phyloP scores from a whole-genome alignment of 2,797 vertebrate species.

The Anabacerthia variegaticeps region DNA sequence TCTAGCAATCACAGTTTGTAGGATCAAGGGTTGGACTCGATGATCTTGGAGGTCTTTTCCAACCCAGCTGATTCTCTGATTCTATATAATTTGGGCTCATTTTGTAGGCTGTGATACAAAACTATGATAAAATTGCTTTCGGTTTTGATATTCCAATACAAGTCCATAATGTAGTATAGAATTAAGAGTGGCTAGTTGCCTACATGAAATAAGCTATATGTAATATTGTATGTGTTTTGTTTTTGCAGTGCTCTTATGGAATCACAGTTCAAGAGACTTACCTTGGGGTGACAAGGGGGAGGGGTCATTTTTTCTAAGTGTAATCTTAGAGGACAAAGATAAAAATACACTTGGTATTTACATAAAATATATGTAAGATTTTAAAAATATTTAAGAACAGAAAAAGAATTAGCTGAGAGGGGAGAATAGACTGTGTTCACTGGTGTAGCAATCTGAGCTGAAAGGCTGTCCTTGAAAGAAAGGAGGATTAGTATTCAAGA shows the following conservation, averaged over 20 bases:
- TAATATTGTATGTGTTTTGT: background rate
- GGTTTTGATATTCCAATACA: background rate
- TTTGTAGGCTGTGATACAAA: background rate
- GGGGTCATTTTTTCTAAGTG: background rate
- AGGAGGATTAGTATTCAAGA: background rate
- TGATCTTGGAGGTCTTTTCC: no score
- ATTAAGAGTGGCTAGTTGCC: background rate
- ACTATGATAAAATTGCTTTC: background rate
- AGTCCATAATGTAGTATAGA: rapidly evolving
- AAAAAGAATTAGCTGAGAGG: background rate
- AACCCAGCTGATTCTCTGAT: no score
- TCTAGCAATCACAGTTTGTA: no score
- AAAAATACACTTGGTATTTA: background rate
- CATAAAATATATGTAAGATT: background rate
- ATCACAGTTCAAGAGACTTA: background rate
- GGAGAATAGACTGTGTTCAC: background rate
- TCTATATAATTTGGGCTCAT: background rate
- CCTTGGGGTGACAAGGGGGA: background rate
- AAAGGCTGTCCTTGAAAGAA: background rate
- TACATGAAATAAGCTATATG: background rate
- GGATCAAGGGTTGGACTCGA: no score
- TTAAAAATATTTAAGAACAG: background rate
- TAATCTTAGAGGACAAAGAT: background rate
- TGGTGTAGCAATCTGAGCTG: background rate
- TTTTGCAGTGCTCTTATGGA: background rate